These are phyloP conservation scores for Rhincodon typus DNA, from an alignment of 2,797 vertebrate genomes.

Conservation along the genomic window DNA sequence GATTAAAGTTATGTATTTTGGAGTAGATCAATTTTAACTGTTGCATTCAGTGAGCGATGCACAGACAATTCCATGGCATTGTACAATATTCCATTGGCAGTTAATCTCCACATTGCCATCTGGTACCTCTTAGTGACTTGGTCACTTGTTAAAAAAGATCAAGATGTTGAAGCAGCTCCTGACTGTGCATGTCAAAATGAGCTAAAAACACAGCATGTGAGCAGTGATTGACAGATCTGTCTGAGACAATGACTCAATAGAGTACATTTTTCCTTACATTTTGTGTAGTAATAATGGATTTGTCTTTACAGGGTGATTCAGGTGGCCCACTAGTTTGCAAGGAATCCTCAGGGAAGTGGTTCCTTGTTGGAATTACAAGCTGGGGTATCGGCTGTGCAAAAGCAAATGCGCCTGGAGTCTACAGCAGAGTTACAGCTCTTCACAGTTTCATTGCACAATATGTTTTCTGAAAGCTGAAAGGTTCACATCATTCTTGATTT, in stretches of 20 bases:
- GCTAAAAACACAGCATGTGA: background rate
- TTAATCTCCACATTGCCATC: background rate
- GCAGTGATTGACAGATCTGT: background rate
- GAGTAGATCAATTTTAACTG: background rate
- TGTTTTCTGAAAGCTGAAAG: constrained; percentile 46
- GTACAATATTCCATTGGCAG: background rate
- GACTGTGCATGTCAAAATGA: background rate
- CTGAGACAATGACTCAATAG: background rate
- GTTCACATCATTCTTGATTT: background rate
- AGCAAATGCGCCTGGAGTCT: constrained; percentile 80
- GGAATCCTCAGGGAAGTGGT: constrained; percentile 77
- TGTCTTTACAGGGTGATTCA: constrained; percentile 73
- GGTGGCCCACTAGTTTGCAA: constrained; percentile 83
- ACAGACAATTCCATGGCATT: background rate
- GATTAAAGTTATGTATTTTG: background rate
- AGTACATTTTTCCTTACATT: no score
- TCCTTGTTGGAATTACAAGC: constrained; percentile 88
- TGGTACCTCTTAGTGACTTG: background rate
- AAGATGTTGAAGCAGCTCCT: background rate
- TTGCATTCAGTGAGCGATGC: background rate
- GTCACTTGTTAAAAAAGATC: background rate
- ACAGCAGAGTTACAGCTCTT: constrained; percentile 74
- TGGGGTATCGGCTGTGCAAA: constrained; percentile 90
- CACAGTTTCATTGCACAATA: constrained; percentile 76
- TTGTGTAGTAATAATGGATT: background rate